Conservation (phyloP, 92 coral and sea anemone species). For the Diadumene lineata region DNA sequence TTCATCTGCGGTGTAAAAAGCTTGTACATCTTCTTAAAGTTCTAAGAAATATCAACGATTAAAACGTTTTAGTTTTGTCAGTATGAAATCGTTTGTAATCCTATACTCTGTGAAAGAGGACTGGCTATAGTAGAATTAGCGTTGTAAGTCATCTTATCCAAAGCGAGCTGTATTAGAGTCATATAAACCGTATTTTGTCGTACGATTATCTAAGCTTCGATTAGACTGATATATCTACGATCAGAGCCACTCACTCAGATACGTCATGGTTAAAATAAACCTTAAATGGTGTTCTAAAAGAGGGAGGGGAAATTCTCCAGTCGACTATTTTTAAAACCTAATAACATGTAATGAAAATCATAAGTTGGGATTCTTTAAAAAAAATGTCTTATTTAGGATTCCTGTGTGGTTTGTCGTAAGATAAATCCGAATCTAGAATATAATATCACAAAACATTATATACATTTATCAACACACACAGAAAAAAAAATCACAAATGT, state of each 20-base stretch:
- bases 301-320: not conserved
- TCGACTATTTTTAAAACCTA: no score
- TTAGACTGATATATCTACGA: not conserved
- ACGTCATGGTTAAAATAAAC: not conserved
- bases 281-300: not conserved
- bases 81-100: slow-evolving; percentile 18
- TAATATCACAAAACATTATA: no score
- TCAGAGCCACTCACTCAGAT: not conserved
- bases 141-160: slow-evolving; percentile 11
- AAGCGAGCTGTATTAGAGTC: not conserved
- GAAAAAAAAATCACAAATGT: no score
- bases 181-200: not conserved
- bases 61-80: slow-evolving; percentile 19
- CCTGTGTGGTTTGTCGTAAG: no score
- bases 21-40: slow-evolving; percentile 28
- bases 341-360: no score
- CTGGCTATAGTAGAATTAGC: slow-evolving; percentile 15
- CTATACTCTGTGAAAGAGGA: slow-evolving; percentile 1
- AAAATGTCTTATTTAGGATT: no score
- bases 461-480: no score
- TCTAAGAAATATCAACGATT: slow-evolving; percentile 22
- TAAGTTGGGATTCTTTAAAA: no score
- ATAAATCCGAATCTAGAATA: no score
- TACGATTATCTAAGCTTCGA: not conserved
- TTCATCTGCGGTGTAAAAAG: not conserved